Conservation (phyloP, 2,888 invertebrate genomes). For the Agonopterix arenella region DNA sequence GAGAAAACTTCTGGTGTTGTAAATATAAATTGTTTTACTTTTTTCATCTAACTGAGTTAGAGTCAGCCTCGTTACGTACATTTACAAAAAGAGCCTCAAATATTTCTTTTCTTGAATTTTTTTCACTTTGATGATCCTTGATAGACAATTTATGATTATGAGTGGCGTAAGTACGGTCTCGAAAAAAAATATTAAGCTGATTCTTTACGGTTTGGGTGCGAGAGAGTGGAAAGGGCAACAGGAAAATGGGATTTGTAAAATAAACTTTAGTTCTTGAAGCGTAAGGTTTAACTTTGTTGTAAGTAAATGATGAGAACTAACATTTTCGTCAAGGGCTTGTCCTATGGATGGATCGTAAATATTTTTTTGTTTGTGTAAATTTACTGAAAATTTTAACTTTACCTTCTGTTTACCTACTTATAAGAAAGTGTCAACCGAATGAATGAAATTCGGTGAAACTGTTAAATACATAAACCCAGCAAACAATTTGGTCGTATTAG, state of each 20-base stretch:
- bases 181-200: constrained; percentile 1
- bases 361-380: too few relatives aligned
- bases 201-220: not conserved
- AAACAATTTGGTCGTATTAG: too few relatives aligned
- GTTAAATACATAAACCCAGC: too few relatives aligned
- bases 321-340: too few relatives aligned
- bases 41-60: not conserved
- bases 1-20: not conserved
- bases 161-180: constrained; percentile 2
- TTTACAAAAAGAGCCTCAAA: not conserved
- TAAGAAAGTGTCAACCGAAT: too few relatives aligned
- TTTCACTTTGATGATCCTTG: constrained; percentile 10
- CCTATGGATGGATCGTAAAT: too few relatives aligned
- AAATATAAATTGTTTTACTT: not conserved
- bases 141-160: constrained; percentile 13
- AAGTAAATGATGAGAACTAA: too few relatives aligned
- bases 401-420: too few relatives aligned
- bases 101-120: constrained; percentile 1
- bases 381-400: too few relatives aligned
- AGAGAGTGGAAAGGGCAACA: not conserved
- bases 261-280: not conserved
- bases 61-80: constrained; percentile 1
- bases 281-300: not conserved
- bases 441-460: too few relatives aligned
- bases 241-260: not conserved